These are phyloP conservation scores for Numenius arquata DNA, from an alignment of 2,113 vertebrate species.

Conservation along the genomic window DNA sequence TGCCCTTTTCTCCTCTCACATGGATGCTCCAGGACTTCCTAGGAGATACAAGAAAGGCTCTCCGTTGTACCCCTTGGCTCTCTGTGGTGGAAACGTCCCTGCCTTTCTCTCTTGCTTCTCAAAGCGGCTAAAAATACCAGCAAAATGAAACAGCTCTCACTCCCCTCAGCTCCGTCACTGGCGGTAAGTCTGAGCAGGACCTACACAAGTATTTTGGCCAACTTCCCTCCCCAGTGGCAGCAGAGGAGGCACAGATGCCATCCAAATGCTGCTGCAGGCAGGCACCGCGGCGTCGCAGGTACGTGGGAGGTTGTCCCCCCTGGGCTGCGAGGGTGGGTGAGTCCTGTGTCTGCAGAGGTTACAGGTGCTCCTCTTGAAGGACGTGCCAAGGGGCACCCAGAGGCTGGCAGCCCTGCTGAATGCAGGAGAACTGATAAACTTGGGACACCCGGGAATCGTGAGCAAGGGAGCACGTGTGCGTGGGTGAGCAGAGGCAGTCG, in stretches of 20 bases:
- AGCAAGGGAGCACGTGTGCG: neutral
- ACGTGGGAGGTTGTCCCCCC: neutral
- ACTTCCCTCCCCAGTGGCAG: neutral
- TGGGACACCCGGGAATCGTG: neutral
- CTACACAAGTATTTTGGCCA: neutral
- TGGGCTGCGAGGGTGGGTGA: accelerated
- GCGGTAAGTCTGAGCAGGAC: neutral
- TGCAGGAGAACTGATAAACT: neutral
- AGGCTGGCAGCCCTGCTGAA: neutral
- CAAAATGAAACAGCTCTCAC: neutral
- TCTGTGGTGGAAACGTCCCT: neutral
- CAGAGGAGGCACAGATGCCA: neutral
- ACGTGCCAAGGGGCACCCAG: neutral
- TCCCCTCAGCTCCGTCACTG: neutral
- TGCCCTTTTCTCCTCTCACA: neutral
- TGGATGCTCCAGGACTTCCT: neutral
- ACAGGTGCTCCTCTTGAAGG: neutral
- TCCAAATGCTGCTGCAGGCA: neutral
- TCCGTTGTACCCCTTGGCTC: accelerated
- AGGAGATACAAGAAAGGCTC: neutral
- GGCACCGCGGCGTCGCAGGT: accelerated
- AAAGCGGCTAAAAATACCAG: neutral
- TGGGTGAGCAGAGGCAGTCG: no score
- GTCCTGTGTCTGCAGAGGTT: neutral
- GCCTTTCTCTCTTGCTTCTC: neutral